A percentile compares a stretch with the other conserved stretches of the same genome.
Evolutionary conservation across 2,888 invertebrate genomes (phyloP).

Genomic region (Alviniconcha strummeri): DNA sequence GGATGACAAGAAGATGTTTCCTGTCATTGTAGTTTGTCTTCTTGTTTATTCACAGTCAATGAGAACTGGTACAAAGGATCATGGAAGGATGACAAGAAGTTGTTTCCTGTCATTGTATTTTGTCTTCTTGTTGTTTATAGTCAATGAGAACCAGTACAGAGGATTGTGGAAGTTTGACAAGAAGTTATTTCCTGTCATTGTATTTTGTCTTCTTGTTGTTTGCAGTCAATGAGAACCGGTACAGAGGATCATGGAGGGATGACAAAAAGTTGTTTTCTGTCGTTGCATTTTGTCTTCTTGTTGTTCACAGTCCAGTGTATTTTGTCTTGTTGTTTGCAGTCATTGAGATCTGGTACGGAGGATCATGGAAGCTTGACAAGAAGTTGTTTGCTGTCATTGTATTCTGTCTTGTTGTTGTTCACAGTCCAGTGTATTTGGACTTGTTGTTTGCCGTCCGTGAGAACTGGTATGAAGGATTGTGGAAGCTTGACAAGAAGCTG

Average conservation of each 20-base stretch:
- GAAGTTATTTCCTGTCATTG: too few relatives aligned
- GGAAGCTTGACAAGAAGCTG: too few relatives aligned
- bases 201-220: neutral
- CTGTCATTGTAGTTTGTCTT: slow-evolving; percentile 54
- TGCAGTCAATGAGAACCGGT: slow-evolving; percentile 72
- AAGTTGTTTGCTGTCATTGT: slow-evolving; percentile 63
- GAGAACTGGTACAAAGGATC: slow-evolving; percentile 74
- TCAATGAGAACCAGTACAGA: slow-evolving; percentile 73
- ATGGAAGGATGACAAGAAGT: slow-evolving; percentile 73
- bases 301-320: too few relatives aligned
- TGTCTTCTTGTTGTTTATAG: too few relatives aligned
- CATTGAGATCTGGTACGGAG: too few relatives aligned
- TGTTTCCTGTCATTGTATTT: too few relatives aligned
- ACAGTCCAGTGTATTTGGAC: too few relatives aligned
- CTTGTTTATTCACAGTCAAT: slow-evolving; percentile 60
- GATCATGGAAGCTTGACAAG: too few relatives aligned
- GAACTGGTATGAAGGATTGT: too few relatives aligned
- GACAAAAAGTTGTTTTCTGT: too few relatives aligned
- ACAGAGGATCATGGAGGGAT: slow-evolving; percentile 73
- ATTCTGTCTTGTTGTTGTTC: slow-evolving; percentile 5
- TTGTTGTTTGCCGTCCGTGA: slow-evolving; percentile 55
- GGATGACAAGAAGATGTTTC: slow-evolving; percentile 73
- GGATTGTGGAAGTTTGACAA: slow-evolving; percentile 73
- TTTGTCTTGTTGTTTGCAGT: too few relatives aligned
- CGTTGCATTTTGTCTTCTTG: too few relatives aligned